Evolutionary conservation across 2,888 invertebrate species (phyloP), one percentile per base, ranked within the genome.

Genomic region (Catonia carolina): DNA sequence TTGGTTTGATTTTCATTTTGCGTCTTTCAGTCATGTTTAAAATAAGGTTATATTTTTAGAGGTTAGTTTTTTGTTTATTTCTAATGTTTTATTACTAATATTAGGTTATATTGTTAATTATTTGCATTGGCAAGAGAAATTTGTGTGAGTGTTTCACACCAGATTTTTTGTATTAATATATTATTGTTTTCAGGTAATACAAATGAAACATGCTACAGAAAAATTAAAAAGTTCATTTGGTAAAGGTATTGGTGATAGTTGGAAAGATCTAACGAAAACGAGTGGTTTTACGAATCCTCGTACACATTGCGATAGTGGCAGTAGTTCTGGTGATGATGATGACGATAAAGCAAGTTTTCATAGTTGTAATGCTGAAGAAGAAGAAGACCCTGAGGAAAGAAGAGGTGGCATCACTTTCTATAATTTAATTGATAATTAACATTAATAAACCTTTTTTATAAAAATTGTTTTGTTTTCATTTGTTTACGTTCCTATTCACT

Each of bases 191-290:
- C 59, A 74, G 74, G 70, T 77, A 65, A 68, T 81, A 37, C 80
- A 81, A 69, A 72, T 77, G 0, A 72, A 75, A 58, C 77, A 80
- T 69, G 81, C 82, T 5, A 76, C 78, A 1, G 77, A 80, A 62
- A 77, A 78, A 61, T 67, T 82, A 53, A 60, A 51, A 47, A 37
- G 48, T 8, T 53, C 49, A 20, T 42, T 53, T 8, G 53, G 17
- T 27, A 22, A 20, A 18, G 56, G 58, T n/a, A 8, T 51, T 7
- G 61, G 61, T n/a, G 5, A 4, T 6, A 27, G 27, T 12, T 55
- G 23, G 52, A 27, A 8, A 6, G 8, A 6, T 6, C 8, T 55
- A 6, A 39, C 52, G 27, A 8, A 27, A 27, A 27, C 27, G 27
- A 27, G 27, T 27, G 45, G 53, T 10, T 51, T 48, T 18, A 42